Evolutionary conservation across 2,113 vertebrate species (phyloP), one percentile per base, ranked within the genome.

Genomic region (Nothobranchius furzeri): DNA sequence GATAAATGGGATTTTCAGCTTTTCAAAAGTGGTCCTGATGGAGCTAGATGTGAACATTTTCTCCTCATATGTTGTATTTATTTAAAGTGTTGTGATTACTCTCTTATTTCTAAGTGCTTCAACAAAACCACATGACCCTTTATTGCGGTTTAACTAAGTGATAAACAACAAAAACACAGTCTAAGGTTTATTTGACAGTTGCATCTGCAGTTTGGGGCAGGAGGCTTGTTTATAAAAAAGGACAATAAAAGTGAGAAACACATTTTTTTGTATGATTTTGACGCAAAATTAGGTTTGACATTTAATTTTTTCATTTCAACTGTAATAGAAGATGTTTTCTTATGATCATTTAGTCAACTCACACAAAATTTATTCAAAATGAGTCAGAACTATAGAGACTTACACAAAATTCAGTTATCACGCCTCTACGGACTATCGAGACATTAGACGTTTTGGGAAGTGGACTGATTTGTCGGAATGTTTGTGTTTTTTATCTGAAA

Each of bases 21-120:
- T 13, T 4, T 17, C 3, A 30, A 57, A 20, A 43, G 37, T 3
- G 0, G 14, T 51, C 1, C 50, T 68, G 64, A 72, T 75, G 60
- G 53, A 53, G 4, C 51, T 76, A 63, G 49, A 59, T 14, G 57
- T 51, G 49, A 25, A 66, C 53, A 13, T 59, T 24, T 58, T 46
- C 47, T 51, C 64, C 37, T 70, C 9, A 62, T 30, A 30, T 30
- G 30, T 30, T 30, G 30, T 30, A 30, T 30, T 30, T 30, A 3
- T 4, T 30, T 3, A 30, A 30, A 30, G 30, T 30, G 51, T 12
- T 43, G 48, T 45, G 24, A 15, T 20, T 67, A 52, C 51, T 36
- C 60, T 37, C 70, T 56, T 30, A 48, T 55, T 47, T 51, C 3
- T 5, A 14, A 0, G 3, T 10, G 56, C 36, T 43, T 70, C 4